These are phyloP conservation scores for Leptopilina boulardi DNA, from an alignment of 1,140 invertebrate species.

Conservation along the genomic window DNA sequence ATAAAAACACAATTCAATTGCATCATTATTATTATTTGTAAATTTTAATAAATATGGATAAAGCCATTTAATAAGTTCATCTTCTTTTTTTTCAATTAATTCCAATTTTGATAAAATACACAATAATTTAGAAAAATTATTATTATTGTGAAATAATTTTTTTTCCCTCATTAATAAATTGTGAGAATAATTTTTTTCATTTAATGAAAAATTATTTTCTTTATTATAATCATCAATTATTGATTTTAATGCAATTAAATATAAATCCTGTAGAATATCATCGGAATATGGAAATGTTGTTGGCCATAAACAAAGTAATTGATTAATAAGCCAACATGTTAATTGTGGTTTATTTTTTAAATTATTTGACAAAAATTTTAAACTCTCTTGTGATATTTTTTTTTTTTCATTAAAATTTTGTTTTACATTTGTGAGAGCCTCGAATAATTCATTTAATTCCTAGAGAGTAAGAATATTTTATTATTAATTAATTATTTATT, in stretches of 20 bases:
- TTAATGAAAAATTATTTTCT: neutral
- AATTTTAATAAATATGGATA: constrained; percentile 56
- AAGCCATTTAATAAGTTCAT: constrained; percentile 54
- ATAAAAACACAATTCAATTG: constrained; percentile 66
- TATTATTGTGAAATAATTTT: constrained; percentile 34
- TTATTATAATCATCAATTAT: constrained; percentile 45
- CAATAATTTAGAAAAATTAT: constrained; percentile 50
- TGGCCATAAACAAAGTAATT: constrained; percentile 58
- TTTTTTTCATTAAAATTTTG: constrained; percentile 34
- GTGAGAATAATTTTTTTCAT: constrained; percentile 25
- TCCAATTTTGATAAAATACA: constrained; percentile 66
- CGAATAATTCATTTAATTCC: constrained; percentile 56
- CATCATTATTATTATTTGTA: constrained; percentile 49
- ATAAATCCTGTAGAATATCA: constrained; percentile 60
- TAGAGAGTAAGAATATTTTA: constrained; percentile 35
- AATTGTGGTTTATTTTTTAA: constrained; percentile 52
- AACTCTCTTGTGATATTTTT: constrained; percentile 43
- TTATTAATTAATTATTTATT: too few species aligned
- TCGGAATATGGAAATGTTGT: constrained; percentile 42
- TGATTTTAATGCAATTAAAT: constrained; percentile 53
- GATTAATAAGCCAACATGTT: constrained; percentile 64
- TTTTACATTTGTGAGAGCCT: constrained; percentile 41
- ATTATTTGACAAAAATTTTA: constrained; percentile 59
- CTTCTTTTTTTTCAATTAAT: constrained; percentile 52
- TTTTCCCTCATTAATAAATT: constrained; percentile 19